Evolutionary conservation across 2,797 vertebrate species (phyloP), one percentile per base, ranked within the genome.

Genomic region (Bradypus variegatus): DNA sequence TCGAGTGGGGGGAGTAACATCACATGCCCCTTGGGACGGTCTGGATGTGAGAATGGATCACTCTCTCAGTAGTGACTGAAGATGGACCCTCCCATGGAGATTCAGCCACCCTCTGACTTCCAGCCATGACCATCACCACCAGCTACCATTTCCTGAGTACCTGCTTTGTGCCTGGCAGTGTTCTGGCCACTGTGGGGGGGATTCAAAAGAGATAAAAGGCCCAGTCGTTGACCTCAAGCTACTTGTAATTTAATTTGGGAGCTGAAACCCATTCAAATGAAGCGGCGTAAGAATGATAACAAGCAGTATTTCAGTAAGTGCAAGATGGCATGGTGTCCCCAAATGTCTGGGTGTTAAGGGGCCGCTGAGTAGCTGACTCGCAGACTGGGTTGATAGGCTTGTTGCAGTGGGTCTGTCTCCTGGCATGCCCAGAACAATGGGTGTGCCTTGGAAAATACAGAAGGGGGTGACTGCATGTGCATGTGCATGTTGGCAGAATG

Each of bases 221-320:
- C 75, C 75, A 83, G 48, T 21, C 80, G 76, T 90, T 62, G 58
- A 45, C 58, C 53, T 91, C 91, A 78, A 81, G 73, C 82, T 86
- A 60, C 81, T 89, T 72, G 82, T 91, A 62, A 60, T 90, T 92
- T 92, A 77, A 88, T 55, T 84, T 89, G 92, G 85, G 88, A 95
- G 55, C 79, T 55, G 82, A 93, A 90, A 69, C 73, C 91, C 79
- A 92, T 88, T 91, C 94, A 90, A 77, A 94, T 95, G 94, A 95
- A 94, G 94, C n/a, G 27, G 33, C 82, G 0, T 95, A 95, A 94
- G 73, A 90, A 92, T 10, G 50, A 58, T 95, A 94, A 91, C 92
- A 95, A 93, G 92, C 86, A 78, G 69, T 82, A 80, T 88, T 86
- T 95, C 94, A 95, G 94, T 96, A 96, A 96, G 96, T 96, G 91